Evolutionary conservation across 2,113 vertebrate genomes (phyloP), one percentile per base, ranked within the genome.

Genomic region (Hippopotamus amphibius): DNA sequence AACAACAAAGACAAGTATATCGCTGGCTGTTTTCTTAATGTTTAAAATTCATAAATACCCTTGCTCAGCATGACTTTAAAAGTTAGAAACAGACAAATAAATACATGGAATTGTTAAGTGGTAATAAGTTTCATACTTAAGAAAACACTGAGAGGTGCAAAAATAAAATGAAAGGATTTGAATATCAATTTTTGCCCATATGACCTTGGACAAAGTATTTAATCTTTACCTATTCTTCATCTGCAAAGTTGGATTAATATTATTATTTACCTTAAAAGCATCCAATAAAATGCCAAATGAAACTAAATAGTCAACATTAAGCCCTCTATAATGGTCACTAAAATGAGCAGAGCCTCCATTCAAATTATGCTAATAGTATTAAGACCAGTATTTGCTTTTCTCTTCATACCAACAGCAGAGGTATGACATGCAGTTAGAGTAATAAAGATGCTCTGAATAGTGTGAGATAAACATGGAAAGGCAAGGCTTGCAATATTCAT

Each of bases 211-310:
- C 22, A 81, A 63, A 48, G 3, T 48, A 76, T 65, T 81, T 90
- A 88, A 88, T 41, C 7, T 94, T 46, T 93, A 77, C 53, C 5
- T 55, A 68, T 50, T 68, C n/a, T 59, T 94, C 2, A 88, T 6
- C 5, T 77, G 11, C 81, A 86, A 80, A 79, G 55, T 16, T 17
- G 11, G 6, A 69, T 90, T 93, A 37, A 2, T 46, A 66, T 33
- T 74, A 59, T 61, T 83, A 48, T 72, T 88, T 82, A 82, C 14
- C 30, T 85, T 50, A 59, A 7, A 61, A 19, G 3, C 26, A 92
- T 65, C 2, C 41, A 65, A 79, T 43, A 94, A 97, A 94, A 83
- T 87, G 19, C 5, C 80, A 96, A 69, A 30, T 69, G 33, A 95
- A 94, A 63, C 12, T 43, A n/a, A 94, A 68, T 13, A 41, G 21